Percentiles rank a stretch among this genome's conserved stretches.
Conservation (phyloP, 2,888 invertebrate genomes). For the Pachycephus smyrnensis region DNA sequence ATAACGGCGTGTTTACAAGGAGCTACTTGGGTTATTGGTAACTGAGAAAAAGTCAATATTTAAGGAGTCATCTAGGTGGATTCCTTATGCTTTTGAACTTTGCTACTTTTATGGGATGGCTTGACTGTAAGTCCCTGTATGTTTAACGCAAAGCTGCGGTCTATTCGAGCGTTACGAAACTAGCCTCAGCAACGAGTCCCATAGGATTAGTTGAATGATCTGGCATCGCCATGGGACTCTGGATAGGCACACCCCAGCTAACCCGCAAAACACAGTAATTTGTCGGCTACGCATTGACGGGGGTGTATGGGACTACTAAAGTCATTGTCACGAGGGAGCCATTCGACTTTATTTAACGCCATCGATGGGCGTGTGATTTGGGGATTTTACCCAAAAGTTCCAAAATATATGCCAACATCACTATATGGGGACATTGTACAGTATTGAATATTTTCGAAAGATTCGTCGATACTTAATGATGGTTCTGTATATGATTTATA, state of each 20-base stretch:
- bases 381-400: background rate
- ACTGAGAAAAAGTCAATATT: background rate
- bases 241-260: constrained; percentile 35
- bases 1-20: background rate
- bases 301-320: constrained; percentile 32
- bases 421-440: background rate
- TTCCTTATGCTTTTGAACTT: background rate
- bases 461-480: background rate
- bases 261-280: constrained; percentile 45
- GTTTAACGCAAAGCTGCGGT: background rate
- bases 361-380: constrained; percentile 44
- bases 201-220: constrained; percentile 40
- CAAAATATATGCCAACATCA: background rate
- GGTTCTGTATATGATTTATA: too few species aligned
- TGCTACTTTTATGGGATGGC: background rate
- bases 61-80: background rate
- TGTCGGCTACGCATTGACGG: constrained; percentile 37
- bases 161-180: background rate
- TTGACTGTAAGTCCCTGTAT: background rate
- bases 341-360: constrained; percentile 54
- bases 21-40: background rate
- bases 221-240: constrained; percentile 42
- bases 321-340: constrained; percentile 52
- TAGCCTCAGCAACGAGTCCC: constrained; percentile 18
- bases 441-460: background rate